These are phyloP conservation scores for Zaprionus obscuricornis DNA, from an alignment of 2,888 invertebrate genomes.

Conservation along the genomic window DNA sequence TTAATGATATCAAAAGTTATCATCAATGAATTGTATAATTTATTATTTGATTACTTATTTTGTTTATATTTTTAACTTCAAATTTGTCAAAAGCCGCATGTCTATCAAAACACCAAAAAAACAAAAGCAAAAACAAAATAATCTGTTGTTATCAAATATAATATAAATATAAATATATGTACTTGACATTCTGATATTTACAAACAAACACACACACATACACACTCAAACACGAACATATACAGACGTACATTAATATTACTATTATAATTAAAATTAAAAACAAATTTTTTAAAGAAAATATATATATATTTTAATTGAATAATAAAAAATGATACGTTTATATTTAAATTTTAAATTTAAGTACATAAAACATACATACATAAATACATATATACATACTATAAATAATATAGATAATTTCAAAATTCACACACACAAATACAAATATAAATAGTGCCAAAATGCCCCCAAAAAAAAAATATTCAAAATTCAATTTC, in stretches of 20 bases:
- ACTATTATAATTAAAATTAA: constrained; percentile 73
- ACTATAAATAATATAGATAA: constrained; percentile 39
- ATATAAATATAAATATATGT: constrained; percentile 47
- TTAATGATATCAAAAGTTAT: constrained; percentile 65
- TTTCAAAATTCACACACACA: too few species aligned
- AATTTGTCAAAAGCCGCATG: constrained; percentile 63
- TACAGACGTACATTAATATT: constrained; percentile 61
- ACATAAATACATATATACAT: constrained; percentile 23
- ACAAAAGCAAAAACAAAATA: constrained; percentile 23
- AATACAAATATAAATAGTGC: constrained; percentile 52
- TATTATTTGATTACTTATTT: constrained; percentile 48
- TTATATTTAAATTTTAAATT: constrained; percentile 24
- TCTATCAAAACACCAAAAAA: constrained; percentile 72
- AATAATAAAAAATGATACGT: constrained; percentile 50
- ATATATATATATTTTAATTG: constrained; percentile 60
- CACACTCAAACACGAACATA: too few species aligned
- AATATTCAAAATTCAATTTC: too few species aligned
- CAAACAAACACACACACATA: too few species aligned
- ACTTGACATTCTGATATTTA: constrained; percentile 79
- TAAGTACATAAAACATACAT: constrained; percentile 1
- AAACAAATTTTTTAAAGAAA: constrained; percentile 68
- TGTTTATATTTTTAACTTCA: constrained; percentile 36
- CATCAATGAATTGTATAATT: constrained; percentile 34
- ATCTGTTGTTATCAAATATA: constrained; percentile 73
- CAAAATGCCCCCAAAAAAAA: too few species aligned